Evolutionary conservation across 2,888 invertebrate genomes (phyloP).

Genomic region (Synergus japonicus): DNA sequence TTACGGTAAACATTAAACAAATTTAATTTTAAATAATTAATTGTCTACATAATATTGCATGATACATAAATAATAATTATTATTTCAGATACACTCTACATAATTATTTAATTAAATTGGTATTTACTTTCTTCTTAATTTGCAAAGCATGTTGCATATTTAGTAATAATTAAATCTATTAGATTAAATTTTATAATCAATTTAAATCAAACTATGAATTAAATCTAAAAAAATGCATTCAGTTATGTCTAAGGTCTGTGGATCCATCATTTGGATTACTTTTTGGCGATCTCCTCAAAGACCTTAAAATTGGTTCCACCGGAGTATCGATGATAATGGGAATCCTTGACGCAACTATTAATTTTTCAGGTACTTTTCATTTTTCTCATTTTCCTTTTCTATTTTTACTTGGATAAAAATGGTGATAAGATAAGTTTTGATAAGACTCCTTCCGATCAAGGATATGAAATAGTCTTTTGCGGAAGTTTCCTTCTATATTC

Average conservation of each 20-base stretch:
- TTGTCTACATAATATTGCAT: too few species aligned
- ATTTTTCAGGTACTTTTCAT: constrained; percentile 81
- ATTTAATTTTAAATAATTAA: not conserved
- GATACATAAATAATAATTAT: not conserved
- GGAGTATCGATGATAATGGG: constrained; percentile 88
- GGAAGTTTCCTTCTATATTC: not conserved
- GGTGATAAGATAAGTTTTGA: constrained; percentile 21
- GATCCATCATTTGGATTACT: constrained; percentile 90
- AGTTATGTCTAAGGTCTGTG: constrained; percentile 88
- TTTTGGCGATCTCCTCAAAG: constrained; percentile 86
- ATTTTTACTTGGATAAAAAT: constrained; percentile 82
- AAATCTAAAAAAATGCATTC: constrained; percentile 53
- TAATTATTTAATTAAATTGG: not conserved
- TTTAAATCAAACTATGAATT: too few species aligned
- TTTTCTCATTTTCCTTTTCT: not conserved
- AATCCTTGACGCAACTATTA: constrained; percentile 86
- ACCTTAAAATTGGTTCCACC: constrained; percentile 86
- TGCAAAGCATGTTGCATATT: not conserved
- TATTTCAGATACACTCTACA: not conserved
- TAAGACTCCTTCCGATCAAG: constrained; percentile 81
- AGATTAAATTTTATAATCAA: too few species aligned
- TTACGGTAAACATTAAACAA: constrained; percentile 82
- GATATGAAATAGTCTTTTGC: constrained; percentile 78
- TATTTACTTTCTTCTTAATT: not conserved
- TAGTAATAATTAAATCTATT: not conserved